phyloP scores from a whole-genome alignment of 2,113 vertebrate species.

The Ictidomys tridecemlineatus region DNA sequence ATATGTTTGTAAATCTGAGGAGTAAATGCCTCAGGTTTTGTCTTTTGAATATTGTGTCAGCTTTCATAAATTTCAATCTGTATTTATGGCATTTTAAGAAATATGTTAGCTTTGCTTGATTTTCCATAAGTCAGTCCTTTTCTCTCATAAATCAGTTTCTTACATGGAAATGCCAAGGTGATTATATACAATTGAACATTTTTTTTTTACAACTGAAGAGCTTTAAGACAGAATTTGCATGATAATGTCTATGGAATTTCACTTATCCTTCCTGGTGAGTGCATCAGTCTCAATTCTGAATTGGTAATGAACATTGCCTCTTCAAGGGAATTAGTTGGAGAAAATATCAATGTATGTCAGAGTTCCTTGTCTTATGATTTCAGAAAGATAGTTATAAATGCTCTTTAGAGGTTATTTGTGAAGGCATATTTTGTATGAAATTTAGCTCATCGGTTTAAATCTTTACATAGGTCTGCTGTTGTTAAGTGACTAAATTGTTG shows the following conservation, averaged over 20 bases:
- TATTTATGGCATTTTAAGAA: constrained; percentile 51
- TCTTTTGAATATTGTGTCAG: constrained; percentile 42
- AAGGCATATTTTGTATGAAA: constrained; percentile 59
- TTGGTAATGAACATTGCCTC: constrained; percentile 73
- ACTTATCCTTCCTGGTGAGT: constrained; percentile 71
- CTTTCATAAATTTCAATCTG: constrained; percentile 31
- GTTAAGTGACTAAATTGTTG: constrained; percentile 32
- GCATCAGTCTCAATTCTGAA: constrained; percentile 67
- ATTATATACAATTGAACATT: constrained; percentile 43
- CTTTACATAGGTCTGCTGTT: constrained; percentile 49
- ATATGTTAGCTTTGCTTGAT: not conserved
- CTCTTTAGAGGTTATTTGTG: constrained; percentile 47
- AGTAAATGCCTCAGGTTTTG: constrained; percentile 20
- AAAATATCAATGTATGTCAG: constrained; percentile 67
- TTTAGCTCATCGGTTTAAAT: constrained; percentile 46
- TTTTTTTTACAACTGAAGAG: not conserved
- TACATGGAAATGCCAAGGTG: constrained; percentile 33
- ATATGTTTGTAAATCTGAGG: not conserved
- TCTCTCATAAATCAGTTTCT: constrained; percentile 48
- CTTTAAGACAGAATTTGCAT: constrained; percentile 73
- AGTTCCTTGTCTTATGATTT: constrained; percentile 5
- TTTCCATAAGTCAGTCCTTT: constrained; percentile 43
- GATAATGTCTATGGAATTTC: constrained; percentile 70
- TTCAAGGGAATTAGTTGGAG: constrained; percentile 68
- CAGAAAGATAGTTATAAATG: constrained; percentile 58